These are phyloP conservation scores for Baryphthengus martii DNA, from an alignment of 2,113 vertebrate genomes.

Conservation along the genomic window DNA sequence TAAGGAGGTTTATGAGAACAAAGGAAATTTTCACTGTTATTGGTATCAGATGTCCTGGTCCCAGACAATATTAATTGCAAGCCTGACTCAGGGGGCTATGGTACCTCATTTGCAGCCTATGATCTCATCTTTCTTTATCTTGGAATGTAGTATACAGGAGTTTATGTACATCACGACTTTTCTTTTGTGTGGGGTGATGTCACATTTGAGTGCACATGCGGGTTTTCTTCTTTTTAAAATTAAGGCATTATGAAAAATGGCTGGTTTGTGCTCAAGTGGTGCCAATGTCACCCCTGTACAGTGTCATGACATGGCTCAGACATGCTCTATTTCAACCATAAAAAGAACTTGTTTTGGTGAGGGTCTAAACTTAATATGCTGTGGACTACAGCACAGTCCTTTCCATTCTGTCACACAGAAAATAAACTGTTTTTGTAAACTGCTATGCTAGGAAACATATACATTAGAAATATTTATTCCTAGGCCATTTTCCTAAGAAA, in stretches of 20 bases:
- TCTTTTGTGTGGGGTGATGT: neutral
- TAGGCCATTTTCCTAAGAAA: neutral
- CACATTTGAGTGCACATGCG: neutral
- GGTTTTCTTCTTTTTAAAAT: neutral
- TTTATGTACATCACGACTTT: neutral
- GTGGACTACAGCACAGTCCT: neutral
- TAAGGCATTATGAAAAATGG: neutral
- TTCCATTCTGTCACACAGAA: neutral
- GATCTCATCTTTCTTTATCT: neutral
- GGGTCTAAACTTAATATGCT: neutral
- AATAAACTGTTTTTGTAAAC: neutral
- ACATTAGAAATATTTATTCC: neutral
- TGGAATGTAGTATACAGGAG: neutral
- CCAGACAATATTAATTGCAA: neutral
- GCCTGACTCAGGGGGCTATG: accelerated
- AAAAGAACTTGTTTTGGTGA: neutral
- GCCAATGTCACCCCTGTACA: neutral
- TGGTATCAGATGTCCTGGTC: neutral
- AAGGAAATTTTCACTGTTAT: neutral
- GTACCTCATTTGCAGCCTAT: neutral
- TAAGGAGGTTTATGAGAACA: neutral
- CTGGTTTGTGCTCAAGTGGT: neutral
- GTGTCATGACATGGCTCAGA: neutral
- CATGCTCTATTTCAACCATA: neutral
- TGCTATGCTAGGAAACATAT: neutral